Conservation (phyloP, 2,113 vertebrate genomes). For the Melanocharis versteri region DNA sequence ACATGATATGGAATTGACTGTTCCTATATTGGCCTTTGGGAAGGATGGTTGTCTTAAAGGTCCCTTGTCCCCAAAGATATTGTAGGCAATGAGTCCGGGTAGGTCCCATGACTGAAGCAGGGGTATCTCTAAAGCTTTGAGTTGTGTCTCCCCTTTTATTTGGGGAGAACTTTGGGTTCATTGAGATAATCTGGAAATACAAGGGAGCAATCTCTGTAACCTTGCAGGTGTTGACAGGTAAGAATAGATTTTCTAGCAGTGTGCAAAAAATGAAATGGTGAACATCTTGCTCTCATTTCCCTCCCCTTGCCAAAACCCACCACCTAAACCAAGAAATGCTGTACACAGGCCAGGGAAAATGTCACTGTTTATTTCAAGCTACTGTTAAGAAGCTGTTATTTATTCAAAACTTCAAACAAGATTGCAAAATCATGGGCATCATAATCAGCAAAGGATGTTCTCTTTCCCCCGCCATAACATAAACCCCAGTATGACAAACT, state of each 20-base stretch:
- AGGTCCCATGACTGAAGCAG: background rate
- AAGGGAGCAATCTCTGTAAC: background rate
- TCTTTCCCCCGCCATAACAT: background rate
- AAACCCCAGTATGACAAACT: slow-evolving; percentile 17
- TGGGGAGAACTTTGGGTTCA: background rate
- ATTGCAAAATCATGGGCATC: slow-evolving; percentile 25
- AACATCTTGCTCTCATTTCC: background rate
- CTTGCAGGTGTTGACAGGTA: background rate
- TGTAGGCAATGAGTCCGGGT: background rate
- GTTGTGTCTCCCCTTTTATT: background rate
- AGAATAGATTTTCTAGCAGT: background rate
- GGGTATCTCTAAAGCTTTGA: background rate
- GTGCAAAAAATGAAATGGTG: background rate
- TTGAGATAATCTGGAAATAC: background rate
- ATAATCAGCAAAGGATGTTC: background rate
- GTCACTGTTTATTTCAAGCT: slow-evolving; percentile 37
- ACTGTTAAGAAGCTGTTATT: slow-evolving; percentile 27
- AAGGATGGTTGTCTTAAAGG: background rate
- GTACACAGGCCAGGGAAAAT: background rate
- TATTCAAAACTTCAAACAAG: slow-evolving; percentile 21
- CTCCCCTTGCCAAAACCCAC: background rate
- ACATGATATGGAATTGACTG: background rate
- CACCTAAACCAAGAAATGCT: background rate
- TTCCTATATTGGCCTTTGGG: background rate
- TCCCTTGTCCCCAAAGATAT: background rate